A percentile compares a stretch with the other conserved stretches of the same genome.
phyloP scores from a whole-genome alignment of 2,113 vertebrate species.

The Calyptomena viridis region DNA sequence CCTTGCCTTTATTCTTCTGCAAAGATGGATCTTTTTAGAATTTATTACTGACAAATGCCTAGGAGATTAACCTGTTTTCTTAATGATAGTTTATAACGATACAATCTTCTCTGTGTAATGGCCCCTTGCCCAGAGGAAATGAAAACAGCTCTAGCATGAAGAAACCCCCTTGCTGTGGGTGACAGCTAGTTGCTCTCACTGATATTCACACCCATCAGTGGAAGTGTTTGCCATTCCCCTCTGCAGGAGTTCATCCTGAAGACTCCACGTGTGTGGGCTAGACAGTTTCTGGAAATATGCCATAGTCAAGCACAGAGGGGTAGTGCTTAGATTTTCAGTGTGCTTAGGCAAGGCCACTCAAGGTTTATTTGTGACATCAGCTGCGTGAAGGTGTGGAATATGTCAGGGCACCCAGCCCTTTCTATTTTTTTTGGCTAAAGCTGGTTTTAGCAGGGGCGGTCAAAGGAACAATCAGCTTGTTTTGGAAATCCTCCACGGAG shows the following conservation, averaged over 20 bases:
- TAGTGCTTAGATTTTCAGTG: neutral
- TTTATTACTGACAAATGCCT: neutral
- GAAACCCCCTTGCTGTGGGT: neutral
- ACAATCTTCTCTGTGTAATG: neutral
- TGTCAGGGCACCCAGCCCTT: neutral
- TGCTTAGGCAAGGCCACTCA: neutral
- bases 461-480: neutral
- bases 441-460: neutral
- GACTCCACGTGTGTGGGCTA: fast-evolving
- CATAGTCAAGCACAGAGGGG: neutral
- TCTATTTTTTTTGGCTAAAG: neutral
- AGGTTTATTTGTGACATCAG: neutral
- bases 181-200: neutral
- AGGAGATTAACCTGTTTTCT: constrained; percentile 3
- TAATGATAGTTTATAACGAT: constrained; percentile 9
- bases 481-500: neutral
- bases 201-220: neutral
- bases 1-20: constrained; percentile 1
- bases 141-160: neutral
- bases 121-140: neutral
- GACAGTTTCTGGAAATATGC: neutral
- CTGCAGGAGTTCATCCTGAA: neutral
- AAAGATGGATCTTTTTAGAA: neutral
- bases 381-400: neutral
- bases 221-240: neutral